A percentile compares a stretch with the other conserved stretches of the same genome.
Conservation (phyloP, 2,797 vertebrate species). For the Emydoidea blandingii region DNA sequence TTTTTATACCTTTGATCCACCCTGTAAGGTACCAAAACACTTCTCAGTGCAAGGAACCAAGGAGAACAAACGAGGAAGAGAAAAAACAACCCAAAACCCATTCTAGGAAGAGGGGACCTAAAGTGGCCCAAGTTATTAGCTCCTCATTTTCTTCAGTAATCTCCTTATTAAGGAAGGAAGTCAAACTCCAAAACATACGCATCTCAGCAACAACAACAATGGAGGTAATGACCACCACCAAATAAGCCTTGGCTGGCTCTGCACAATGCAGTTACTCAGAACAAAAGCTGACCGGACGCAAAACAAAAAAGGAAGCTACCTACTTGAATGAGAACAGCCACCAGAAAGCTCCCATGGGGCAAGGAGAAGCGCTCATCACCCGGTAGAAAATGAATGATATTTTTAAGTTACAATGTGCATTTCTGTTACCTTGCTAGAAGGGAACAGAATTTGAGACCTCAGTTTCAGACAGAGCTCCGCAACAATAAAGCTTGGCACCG, state of each 20-base stretch:
- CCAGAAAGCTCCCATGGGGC: constrained; percentile 64
- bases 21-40: background rate
- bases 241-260: constrained; percentile 56
- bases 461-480: constrained; percentile 45
- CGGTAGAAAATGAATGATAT: constrained; percentile 74
- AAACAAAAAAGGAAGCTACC: constrained; percentile 71
- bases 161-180: constrained; percentile 11
- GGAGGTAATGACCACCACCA: constrained; percentile 55
- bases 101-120: constrained; percentile 1
- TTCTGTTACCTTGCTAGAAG: background rate
- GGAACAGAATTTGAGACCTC: constrained; percentile 67
- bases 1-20: background rate
- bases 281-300: constrained; percentile 20
- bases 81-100: background rate
- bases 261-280: constrained; percentile 67
- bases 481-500: constrained; percentile 63
- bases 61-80: background rate
- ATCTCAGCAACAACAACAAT: background rate
- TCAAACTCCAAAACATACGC: constrained; percentile 12
- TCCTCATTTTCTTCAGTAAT: constrained; percentile 18
- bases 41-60: background rate
- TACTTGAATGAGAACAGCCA: constrained; percentile 74
- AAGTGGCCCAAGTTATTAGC: background rate
- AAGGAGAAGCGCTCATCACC: constrained; percentile 71
- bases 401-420: constrained; percentile 75